A percentile compares a stretch with the other conserved stretches of the same genome.
Evolutionary conservation across 2,888 invertebrate species (phyloP).

Genomic region (Idaea biselata): DNA sequence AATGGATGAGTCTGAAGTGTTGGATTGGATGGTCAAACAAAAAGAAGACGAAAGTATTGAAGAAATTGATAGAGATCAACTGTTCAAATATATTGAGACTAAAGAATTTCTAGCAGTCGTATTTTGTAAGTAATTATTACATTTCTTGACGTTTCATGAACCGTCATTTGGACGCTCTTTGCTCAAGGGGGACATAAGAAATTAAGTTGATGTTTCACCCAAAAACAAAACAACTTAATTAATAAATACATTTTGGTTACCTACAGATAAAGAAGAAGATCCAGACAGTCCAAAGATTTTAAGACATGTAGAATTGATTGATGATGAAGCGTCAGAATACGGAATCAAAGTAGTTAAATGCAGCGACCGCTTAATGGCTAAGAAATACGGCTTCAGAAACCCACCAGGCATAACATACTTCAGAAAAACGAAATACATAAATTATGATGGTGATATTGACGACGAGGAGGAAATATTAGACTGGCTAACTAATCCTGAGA

Average conservation of each 20-base stretch:
- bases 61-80: constrained; percentile 90
- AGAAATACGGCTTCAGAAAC: constrained; percentile 94
- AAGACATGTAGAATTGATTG: constrained; percentile 93
- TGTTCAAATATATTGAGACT: constrained; percentile 91
- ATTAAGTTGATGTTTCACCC: background rate
- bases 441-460: constrained; percentile 95
- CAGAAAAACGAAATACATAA: constrained; percentile 92
- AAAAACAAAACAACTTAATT: constrained; percentile 1
- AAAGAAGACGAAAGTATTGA: constrained; percentile 95
- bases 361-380: constrained; percentile 93
- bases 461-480: constrained; percentile 95
- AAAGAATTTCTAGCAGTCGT: constrained; percentile 95
- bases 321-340: constrained; percentile 94
- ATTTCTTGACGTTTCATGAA: background rate
- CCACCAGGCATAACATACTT: constrained; percentile 96
- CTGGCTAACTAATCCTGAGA: constrained; percentile 95
- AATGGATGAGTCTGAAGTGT: constrained; percentile 88
- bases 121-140: constrained; percentile 87
- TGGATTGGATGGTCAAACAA: constrained; percentile 95
- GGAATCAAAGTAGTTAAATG: constrained; percentile 95
- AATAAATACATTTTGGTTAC: background rate
- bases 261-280: constrained; percentile 89
- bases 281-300: constrained; percentile 88
- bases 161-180: background rate
- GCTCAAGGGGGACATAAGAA: no score